phyloP scores from a whole-genome alignment of 2,797 vertebrate genomes.

The Cygnus olor region DNA sequence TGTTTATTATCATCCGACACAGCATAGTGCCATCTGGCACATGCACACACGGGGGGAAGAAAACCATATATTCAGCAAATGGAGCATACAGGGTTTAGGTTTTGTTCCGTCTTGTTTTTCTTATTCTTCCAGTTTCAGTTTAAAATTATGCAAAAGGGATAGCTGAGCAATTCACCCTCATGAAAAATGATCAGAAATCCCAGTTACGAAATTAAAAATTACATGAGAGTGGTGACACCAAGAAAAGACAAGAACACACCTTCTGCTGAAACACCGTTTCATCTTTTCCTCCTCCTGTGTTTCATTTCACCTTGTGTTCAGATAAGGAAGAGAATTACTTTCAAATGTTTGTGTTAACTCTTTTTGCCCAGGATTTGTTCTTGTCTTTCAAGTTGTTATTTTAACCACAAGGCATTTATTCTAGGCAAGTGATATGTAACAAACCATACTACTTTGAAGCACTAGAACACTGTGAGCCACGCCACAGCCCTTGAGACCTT shows the following conservation, averaged over 20 bases:
- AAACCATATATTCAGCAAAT: conserved; percentile 53
- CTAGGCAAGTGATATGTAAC: neutral
- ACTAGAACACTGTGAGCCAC: rapidly evolving
- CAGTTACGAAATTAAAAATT: neutral
- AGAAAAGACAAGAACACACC: neutral
- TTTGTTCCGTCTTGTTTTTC: conserved; percentile 4
- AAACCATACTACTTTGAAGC: neutral
- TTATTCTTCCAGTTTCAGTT: neutral
- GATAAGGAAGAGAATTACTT: neutral
- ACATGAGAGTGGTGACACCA: neutral
- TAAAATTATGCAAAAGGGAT: neutral
- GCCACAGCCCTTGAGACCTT: neutral
- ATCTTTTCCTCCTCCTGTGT: neutral
- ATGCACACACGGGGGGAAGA: neutral
- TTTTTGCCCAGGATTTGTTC: neutral
- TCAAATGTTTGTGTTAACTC: neutral
- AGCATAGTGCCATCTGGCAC: conserved; percentile 32
- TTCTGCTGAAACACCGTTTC: neutral
- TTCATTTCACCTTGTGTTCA: neutral
- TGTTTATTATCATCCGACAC: conserved; percentile 41
- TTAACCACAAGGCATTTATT: neutral
- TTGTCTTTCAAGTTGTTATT: neutral
- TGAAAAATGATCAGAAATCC: neutral
- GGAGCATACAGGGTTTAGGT: neutral
- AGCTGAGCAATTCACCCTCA: neutral